Percentiles rank a stretch among this genome's conserved stretches.
Conservation (phyloP, 2,113 vertebrate species). For the Hypocryptadius cinnamomeus region DNA sequence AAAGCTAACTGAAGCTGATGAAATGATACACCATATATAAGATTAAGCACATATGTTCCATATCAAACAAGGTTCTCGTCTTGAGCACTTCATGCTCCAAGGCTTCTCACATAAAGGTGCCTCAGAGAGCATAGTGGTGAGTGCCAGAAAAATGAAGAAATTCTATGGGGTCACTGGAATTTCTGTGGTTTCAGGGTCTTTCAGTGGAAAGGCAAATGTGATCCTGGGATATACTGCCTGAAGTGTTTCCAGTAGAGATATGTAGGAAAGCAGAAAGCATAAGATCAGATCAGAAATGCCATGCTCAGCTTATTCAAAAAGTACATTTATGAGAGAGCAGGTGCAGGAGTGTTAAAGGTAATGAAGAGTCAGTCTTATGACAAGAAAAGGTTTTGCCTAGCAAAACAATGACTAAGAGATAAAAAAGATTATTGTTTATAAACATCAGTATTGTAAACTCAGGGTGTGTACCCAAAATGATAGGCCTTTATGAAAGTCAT, state of each 20-base stretch:
- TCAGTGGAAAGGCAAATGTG: not conserved
- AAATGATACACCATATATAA: slow-evolving; percentile 7
- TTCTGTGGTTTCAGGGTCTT: not conserved
- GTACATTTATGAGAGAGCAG: not conserved
- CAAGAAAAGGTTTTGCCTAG: not conserved
- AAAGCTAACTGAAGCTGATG: slow-evolving; percentile 9
- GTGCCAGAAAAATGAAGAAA: not conserved
- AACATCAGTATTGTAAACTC: not conserved
- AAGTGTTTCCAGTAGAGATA: not conserved
- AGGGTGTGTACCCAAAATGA: not conserved
- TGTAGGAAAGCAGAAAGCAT: not conserved
- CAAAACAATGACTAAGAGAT: not conserved
- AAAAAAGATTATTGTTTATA: not conserved
- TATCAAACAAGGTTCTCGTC: not conserved
- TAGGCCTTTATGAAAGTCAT: not conserved
- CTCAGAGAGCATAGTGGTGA: not conserved
- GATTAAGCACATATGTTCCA: not conserved
- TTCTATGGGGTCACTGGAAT: not conserved
- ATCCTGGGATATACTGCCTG: not conserved
- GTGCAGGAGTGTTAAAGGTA: not conserved
- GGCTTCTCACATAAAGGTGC: not conserved
- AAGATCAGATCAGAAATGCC: not conserved
- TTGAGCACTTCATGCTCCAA: not conserved
- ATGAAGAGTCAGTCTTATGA: not conserved
- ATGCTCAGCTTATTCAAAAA: not conserved